These are phyloP conservation scores for Tragelaphus eurycerus DNA, from an alignment of 2,797 vertebrate genomes.

Conservation along the genomic window DNA sequence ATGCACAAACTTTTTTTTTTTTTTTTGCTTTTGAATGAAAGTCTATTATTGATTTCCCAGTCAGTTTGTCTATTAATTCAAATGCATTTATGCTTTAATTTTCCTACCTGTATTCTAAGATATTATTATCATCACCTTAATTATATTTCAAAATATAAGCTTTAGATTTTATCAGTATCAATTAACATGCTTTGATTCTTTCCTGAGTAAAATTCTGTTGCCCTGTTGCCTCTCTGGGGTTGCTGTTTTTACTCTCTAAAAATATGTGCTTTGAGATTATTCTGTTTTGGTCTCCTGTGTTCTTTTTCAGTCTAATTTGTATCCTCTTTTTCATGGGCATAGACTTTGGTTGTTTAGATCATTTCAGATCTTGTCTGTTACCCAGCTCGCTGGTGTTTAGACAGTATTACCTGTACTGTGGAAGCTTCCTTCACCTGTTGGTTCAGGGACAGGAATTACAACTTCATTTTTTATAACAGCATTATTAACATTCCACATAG, in stretches of 20 bases:
- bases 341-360: not conserved
- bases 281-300: not conserved
- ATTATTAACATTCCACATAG: not conserved
- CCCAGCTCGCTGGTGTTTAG: not conserved
- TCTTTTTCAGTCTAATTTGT: not conserved
- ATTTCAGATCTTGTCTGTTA: not conserved
- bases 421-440: not conserved
- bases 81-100: conserved; percentile 15
- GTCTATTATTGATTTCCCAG: not conserved
- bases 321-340: not conserved
- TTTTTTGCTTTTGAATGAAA: not conserved
- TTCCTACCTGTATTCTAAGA: not conserved
- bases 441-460: not conserved
- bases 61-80: conserved; percentile 31
- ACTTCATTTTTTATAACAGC: not conserved
- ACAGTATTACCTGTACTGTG: not conserved
- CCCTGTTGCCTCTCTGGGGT: not conserved
- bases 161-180: not conserved
- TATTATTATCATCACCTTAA: not conserved
- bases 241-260: not conserved
- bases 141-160: not conserved
- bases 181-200: not conserved
- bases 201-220: not conserved
- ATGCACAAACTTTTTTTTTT: not conserved
- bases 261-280: not conserved